Evolutionary conservation across 2,113 vertebrate species (phyloP), one percentile per base, ranked within the genome.

Genomic region (Pipra filicauda): DNA sequence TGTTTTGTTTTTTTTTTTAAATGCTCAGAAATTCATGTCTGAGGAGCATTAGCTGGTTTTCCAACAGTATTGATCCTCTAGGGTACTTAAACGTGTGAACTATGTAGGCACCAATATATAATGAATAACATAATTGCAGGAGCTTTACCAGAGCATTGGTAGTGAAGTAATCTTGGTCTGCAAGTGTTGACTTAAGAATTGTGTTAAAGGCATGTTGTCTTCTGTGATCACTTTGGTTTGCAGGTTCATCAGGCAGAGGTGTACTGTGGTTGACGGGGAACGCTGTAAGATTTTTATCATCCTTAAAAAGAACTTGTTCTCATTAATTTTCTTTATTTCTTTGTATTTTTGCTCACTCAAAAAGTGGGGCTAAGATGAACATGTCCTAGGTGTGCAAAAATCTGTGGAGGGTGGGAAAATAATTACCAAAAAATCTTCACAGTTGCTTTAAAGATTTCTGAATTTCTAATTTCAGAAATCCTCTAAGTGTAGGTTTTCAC

Each of bases 381-480:
- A 0, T 16, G 12, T 39, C 6, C 28, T 79, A 0, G 0, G 26
- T 22, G 9, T 31, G 30, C 6, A 7, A 61, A 59, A 39, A 43
- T 54, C 27, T 67, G 10, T 2, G 5, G 8, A 20, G 15, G 2
- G 14, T 64, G 8, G 15, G 5, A 12, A 39, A 49, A 41, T 21
- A 55, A 52, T 52, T 55, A 43, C 11, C 27, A 70, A 33, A 43
- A 54, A 41, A 23, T 27, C 17, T 64, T 86, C 24, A 37, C 46
- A n/a, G 48, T 64, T 75, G 6, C 17, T 37, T 77, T 35, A 48
- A 71, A 78, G 13, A 24, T 30, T 49, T 58, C 16, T 69, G 37
- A 16, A 30, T 70, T 81, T 85, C n/a, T 76, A 9, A 14, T 76
- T 83, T 69, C 52, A 78, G 41, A 87, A 91, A 69, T 82, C 70